A percentile compares a stretch with the other conserved stretches of the same genome.
phyloP scores from a whole-genome alignment of 2,113 vertebrate genomes.

The Galeopterus variegatus region DNA sequence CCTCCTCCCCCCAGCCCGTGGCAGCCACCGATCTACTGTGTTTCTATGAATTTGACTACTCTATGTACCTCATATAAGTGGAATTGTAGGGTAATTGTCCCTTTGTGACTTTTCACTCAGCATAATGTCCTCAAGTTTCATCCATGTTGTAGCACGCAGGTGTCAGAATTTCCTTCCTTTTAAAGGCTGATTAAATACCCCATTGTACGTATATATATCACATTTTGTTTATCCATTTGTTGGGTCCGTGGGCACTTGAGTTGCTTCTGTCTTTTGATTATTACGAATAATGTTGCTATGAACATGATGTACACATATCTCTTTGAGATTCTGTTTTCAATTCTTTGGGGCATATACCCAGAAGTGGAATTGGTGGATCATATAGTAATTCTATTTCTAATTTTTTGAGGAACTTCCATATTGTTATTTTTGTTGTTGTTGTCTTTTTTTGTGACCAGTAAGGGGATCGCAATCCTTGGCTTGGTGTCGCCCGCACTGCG shows the following conservation, averaged over 20 bases:
- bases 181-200: neutral
- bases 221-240: neutral
- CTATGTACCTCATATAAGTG: neutral
- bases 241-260: neutral
- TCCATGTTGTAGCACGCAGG: neutral
- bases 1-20: neutral
- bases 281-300: neutral
- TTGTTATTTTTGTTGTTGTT: too few relatives aligned
- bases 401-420: neutral
- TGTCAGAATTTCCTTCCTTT: constrained; percentile 1
- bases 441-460: too few relatives aligned
- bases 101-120: neutral
- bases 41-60: neutral
- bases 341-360: neutral
- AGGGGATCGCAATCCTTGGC: too few relatives aligned
- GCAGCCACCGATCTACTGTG: neutral
- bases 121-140: neutral
- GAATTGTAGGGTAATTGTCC: neutral
- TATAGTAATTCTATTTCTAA: neutral
- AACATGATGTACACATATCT: neutral
- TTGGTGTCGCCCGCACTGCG: too few relatives aligned
- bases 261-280: neutral
- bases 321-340: neutral
- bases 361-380: neutral
- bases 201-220: neutral